Conservation (phyloP, 1,140 invertebrate species). For the Cydia strobilella region DNA sequence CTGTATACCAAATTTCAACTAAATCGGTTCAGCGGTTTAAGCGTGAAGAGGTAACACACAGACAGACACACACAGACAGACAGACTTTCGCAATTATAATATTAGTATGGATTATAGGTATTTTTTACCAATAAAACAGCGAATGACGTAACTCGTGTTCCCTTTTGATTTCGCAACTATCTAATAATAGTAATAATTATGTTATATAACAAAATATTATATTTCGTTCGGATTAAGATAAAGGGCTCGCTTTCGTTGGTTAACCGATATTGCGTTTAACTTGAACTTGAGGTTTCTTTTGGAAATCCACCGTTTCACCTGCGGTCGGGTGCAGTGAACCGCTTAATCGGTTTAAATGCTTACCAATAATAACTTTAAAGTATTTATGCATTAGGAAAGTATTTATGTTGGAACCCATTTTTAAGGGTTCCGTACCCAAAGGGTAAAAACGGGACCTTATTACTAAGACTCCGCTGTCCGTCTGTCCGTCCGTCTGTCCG, state of each 20-base stretch:
- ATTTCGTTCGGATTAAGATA: not conserved
- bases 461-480: too few relatives aligned
- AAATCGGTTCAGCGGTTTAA: too few relatives aligned
- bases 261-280: not conserved
- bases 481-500: too few relatives aligned
- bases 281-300: conserved; percentile 7
- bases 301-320: not conserved
- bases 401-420: not conserved
- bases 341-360: not conserved
- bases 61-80: too few relatives aligned
- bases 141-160: not conserved
- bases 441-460: too few relatives aligned
- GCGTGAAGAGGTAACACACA: too few relatives aligned
- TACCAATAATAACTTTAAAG: not conserved
- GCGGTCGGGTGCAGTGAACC: not conserved
- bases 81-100: too few relatives aligned
- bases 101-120: too few relatives aligned
- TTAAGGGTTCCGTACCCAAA: too few relatives aligned
- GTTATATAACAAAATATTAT: not conserved
- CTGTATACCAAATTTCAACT: too few relatives aligned
- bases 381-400: not conserved
- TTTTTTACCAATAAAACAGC: not conserved
- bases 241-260: not conserved
- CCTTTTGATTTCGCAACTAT: too few relatives aligned
- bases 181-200: not conserved